Percentiles rank a stretch among this genome's conserved stretches.
Conservation (phyloP, 2,888 invertebrate genomes). For the Sinotaia quadrata region DNA sequence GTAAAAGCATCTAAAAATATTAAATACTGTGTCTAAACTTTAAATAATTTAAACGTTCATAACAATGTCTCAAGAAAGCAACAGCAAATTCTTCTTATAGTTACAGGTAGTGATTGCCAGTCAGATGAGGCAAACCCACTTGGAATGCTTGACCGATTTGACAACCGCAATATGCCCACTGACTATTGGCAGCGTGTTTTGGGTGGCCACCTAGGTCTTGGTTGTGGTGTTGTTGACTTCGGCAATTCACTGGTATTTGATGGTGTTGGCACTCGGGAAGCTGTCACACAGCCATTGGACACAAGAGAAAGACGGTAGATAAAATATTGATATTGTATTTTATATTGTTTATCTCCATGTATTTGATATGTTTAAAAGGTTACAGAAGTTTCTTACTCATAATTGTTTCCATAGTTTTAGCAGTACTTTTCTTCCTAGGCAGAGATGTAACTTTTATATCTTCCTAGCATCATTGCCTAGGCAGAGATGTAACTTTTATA, state of each 20-base stretch:
- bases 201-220: slow-evolving; percentile 67
- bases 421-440: too few relatives aligned
- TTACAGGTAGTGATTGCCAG: slow-evolving; percentile 50
- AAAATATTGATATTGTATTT: background rate
- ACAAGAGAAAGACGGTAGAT: slow-evolving; percentile 46
- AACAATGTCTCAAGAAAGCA: too few relatives aligned
- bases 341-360: too few relatives aligned
- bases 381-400: too few relatives aligned
- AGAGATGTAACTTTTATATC: too few relatives aligned
- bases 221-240: slow-evolving; percentile 67
- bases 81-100: background rate
- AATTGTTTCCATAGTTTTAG: too few relatives aligned
- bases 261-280: slow-evolving; percentile 68
- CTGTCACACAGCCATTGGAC: slow-evolving; percentile 68
- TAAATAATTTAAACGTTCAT: too few relatives aligned
- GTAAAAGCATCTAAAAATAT: too few relatives aligned
- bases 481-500: too few relatives aligned
- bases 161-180: slow-evolving; percentile 64
- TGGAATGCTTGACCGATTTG: slow-evolving; percentile 70
- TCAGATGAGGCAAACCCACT: slow-evolving; percentile 49
- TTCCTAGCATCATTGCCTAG: too few relatives aligned
- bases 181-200: slow-evolving; percentile 63
- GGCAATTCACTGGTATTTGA: slow-evolving; percentile 70
- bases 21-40: too few relatives aligned
- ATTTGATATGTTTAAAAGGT: too few relatives aligned